phyloP scores from a whole-genome alignment of 2,888 invertebrate species.

The Synergus umbraculus region DNA sequence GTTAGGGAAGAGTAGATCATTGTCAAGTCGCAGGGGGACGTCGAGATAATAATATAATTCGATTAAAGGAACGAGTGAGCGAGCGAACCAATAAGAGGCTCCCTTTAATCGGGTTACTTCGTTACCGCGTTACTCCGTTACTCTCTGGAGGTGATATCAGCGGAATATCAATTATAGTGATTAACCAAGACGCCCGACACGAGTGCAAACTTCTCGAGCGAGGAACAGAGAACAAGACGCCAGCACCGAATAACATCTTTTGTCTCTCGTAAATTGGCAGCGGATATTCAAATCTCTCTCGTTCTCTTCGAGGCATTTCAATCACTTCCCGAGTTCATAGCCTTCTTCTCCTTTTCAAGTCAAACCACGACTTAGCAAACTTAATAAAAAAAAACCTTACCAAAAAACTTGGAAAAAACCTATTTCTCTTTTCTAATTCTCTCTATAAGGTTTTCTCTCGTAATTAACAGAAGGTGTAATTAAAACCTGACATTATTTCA shows the following conservation, averaged over 20 bases:
- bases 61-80: constrained; percentile 65
- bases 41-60: constrained; percentile 74
- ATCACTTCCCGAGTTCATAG: constrained; percentile 52
- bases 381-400: background rate
- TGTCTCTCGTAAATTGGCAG: constrained; percentile 70
- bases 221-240: constrained; percentile 48
- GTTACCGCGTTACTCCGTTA: constrained; percentile 75
- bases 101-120: constrained; percentile 74
- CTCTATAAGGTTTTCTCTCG: background rate
- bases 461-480: background rate
- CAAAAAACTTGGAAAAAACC: background rate
- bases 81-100: constrained; percentile 73
- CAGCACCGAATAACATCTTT: constrained; percentile 71
- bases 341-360: constrained; percentile 10
- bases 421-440: background rate
- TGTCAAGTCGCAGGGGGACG: constrained; percentile 48
- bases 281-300: constrained; percentile 68
- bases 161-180: constrained; percentile 78
- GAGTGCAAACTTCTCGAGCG: constrained; percentile 64
- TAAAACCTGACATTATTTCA: no score
- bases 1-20: constrained; percentile 45
- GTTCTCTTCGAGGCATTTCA: constrained; percentile 61
- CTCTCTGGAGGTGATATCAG: constrained; percentile 74
- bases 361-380: constrained; percentile 37
- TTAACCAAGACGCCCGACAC: constrained; percentile 74